These are phyloP conservation scores for Chrysotoxum bicinctum DNA, from an alignment of 2,888 invertebrate species.

Conservation along the genomic window DNA sequence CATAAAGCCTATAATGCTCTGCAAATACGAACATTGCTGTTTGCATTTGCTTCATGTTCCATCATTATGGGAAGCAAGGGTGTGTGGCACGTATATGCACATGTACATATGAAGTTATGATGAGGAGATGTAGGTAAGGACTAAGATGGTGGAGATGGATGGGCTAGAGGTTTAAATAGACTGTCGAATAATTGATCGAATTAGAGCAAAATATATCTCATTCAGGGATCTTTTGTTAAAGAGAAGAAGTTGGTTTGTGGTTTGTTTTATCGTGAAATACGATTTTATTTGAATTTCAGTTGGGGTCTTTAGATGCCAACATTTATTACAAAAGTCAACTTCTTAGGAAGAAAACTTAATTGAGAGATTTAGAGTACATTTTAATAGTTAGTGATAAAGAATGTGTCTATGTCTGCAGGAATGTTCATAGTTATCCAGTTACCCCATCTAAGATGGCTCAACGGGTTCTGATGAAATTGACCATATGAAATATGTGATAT, in stretches of 20 bases:
- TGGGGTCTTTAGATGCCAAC: too few relatives aligned
- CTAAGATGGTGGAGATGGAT: neutral
- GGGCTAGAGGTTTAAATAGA: slow-evolving; percentile 2
- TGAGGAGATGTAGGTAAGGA: neutral
- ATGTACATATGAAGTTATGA: too few relatives aligned
- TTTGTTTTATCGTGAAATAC: neutral
- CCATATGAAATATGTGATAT: too few relatives aligned
- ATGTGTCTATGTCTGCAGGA: too few relatives aligned
- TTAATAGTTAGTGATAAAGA: too few relatives aligned
- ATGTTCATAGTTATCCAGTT: too few relatives aligned
- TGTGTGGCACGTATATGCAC: neutral
- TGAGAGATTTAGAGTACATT: too few relatives aligned
- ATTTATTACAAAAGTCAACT: too few relatives aligned
- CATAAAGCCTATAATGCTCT: slow-evolving; percentile 64
- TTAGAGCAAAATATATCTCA: slow-evolving; percentile 46
- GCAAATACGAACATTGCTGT: slow-evolving; percentile 61
- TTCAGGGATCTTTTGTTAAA: slow-evolving; percentile 4
- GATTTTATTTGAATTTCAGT: too few relatives aligned
- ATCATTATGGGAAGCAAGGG: slow-evolving; percentile 41
- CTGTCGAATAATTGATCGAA: slow-evolving; percentile 56
- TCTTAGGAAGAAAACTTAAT: too few relatives aligned
- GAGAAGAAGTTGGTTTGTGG: slow-evolving; percentile 1
- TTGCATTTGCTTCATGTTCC: slow-evolving; percentile 63
- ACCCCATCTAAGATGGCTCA: too few relatives aligned
- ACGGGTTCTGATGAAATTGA: too few relatives aligned